Conservation (phyloP, 2,888 invertebrate genomes). For the Chorisops tibialis region DNA sequence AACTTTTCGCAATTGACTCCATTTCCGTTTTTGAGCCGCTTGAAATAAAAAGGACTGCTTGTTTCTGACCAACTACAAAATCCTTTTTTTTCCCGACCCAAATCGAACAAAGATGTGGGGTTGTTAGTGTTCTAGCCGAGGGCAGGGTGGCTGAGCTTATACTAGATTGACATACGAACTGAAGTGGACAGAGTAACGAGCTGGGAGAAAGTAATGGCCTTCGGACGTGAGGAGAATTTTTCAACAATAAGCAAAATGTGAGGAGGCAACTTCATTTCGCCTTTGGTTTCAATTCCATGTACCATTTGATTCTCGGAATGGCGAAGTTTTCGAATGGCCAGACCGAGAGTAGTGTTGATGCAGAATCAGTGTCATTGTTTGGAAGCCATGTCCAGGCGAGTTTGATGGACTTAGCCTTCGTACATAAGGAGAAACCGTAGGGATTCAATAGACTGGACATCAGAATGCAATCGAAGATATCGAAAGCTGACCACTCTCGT, state of each 20-base stretch:
- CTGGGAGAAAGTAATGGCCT: constrained; percentile 2
- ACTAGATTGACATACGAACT: constrained; percentile 10
- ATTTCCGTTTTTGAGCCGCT: neutral
- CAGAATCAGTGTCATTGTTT: constrained; percentile 2
- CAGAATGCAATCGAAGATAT: constrained; percentile 11
- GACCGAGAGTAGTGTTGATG: no score
- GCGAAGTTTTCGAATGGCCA: no score
- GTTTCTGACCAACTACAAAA: no score
- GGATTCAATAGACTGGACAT: constrained; percentile 8
- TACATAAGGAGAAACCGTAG: neutral
- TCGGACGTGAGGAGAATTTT: constrained; percentile 11
- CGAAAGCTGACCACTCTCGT: neutral
- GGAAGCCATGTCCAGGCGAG: neutral
- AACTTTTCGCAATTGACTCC: neutral
- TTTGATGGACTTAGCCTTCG: constrained; percentile 7
- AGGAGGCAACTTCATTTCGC: no score
- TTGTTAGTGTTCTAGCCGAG: constrained; percentile 22
- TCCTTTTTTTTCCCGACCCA: no score
- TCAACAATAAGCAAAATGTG: no score
- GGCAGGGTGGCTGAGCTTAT: constrained; percentile 10
- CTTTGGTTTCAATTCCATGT: no score
- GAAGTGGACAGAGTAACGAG: neutral
- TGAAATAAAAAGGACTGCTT: no score
- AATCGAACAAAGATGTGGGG: neutral
- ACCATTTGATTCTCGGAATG: no score